Percentiles rank a stretch among this genome's conserved stretches.
These are phyloP conservation scores for Phrynocephalus vlangalii DNA, from an alignment of 2,797 vertebrate species.

Conservation along the genomic window DNA sequence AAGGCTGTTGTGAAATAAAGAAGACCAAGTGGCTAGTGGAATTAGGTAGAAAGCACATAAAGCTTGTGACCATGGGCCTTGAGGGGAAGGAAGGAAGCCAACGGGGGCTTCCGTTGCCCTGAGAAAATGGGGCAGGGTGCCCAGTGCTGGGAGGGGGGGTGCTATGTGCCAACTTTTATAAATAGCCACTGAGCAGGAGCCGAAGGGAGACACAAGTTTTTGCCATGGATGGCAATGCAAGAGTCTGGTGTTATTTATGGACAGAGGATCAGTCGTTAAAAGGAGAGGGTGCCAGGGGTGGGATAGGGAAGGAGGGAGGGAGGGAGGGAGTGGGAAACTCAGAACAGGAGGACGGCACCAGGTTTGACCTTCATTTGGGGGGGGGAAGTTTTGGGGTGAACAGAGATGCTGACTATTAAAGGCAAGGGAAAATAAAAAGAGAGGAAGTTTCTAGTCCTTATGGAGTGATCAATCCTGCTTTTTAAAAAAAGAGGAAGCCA, in stretches of 20 bases:
- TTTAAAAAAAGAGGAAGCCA: neutral
- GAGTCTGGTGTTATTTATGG: conserved; percentile 2
- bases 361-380: too few species aligned
- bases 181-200: neutral
- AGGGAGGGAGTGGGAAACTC: neutral
- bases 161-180: neutral
- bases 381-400: neutral
- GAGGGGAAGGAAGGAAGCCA: neutral
- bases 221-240: conserved; percentile 16
- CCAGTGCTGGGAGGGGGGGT: neutral
- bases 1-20: neutral
- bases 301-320: neutral
- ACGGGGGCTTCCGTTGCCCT: neutral
- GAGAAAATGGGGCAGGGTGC: neutral
- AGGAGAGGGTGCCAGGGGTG: neutral
- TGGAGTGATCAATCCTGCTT: neutral
- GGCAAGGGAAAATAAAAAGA: neutral
- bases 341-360: too few species aligned
- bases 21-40: neutral
- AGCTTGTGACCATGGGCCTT: too few species aligned
- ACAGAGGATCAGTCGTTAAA: neutral
- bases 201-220: neutral
- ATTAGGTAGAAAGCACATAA: neutral
- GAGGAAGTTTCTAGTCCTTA: neutral
- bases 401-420: neutral